A percentile compares a stretch with the other conserved stretches of the same genome.
phyloP scores from a whole-genome alignment of 2,113 vertebrate species.

The Chitala chitala region DNA sequence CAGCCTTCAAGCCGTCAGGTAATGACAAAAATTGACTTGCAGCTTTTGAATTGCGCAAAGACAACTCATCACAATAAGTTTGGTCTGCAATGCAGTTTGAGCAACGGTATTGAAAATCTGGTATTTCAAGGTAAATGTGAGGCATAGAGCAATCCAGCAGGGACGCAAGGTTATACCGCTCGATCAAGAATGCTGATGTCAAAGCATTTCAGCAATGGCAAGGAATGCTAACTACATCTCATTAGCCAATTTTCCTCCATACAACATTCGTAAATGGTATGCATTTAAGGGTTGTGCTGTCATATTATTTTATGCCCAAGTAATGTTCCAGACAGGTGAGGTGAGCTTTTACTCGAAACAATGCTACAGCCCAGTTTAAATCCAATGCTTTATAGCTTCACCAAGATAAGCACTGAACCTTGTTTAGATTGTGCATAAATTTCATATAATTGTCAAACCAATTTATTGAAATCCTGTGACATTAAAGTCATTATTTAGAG shows the following conservation, averaged over 20 bases:
- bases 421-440: too few relatives aligned
- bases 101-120: background rate
- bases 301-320: background rate
- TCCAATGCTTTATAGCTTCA: background rate
- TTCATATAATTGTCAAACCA: too few relatives aligned
- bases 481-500: too few relatives aligned
- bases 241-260: slow-evolving; percentile 8
- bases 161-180: slow-evolving; percentile 11
- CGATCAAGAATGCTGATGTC: background rate
- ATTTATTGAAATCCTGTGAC: too few relatives aligned
- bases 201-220: background rate
- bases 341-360: background rate
- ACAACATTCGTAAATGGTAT: background rate
- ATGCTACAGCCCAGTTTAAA: background rate
- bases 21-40: slow-evolving; percentile 19
- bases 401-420: background rate
- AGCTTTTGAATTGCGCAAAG: background rate
- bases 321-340: background rate
- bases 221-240: slow-evolving; percentile 3
- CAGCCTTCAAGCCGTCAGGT: slow-evolving; percentile 83
- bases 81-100: background rate
- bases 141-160: background rate
- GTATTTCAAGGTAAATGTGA: slow-evolving; percentile 18
- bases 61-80: background rate
- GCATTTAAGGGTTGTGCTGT: slow-evolving; percentile 8